phyloP scores from a whole-genome alignment of 2,797 vertebrate genomes.

The Melanotaenia nigrans region DNA sequence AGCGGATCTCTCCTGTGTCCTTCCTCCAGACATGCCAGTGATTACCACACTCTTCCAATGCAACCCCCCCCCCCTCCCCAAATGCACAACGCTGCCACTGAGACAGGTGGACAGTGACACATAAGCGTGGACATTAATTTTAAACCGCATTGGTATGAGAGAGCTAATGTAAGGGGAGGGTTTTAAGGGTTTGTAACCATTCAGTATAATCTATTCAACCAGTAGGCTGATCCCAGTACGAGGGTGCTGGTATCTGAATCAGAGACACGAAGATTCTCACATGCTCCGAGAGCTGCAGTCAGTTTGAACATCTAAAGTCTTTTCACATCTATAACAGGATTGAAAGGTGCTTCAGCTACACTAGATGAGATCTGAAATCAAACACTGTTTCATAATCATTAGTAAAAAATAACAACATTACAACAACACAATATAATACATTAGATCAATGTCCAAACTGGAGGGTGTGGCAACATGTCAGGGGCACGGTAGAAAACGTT shows the following conservation, averaged over 20 bases:
- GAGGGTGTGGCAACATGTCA: no score
- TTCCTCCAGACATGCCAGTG: slow-evolving; percentile 65
- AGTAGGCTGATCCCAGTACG: slow-evolving; percentile 37
- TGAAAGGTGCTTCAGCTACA: background rate
- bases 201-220: slow-evolving; percentile 38
- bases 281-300: slow-evolving; percentile 11
- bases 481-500: no score
- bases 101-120: slow-evolving; percentile 52
- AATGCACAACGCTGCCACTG: slow-evolving; percentile 44
- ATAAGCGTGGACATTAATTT: slow-evolving; percentile 15
- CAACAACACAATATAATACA: background rate
- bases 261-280: slow-evolving; percentile 32
- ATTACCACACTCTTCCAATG: slow-evolving; percentile 60
- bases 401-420: background rate
- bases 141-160: slow-evolving; percentile 38
- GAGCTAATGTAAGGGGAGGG: slow-evolving; percentile 40
- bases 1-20: slow-evolving; percentile 73
- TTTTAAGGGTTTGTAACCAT: slow-evolving; percentile 44
- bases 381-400: background rate
- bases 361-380: background rate
- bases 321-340: background rate
- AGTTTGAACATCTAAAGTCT: background rate
- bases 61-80: slow-evolving; percentile 22
- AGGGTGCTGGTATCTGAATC: slow-evolving; percentile 19
- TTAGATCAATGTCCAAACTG: background rate